Conservation (phyloP, 2,113 vertebrate species). For the Oophaga pumilio region DNA sequence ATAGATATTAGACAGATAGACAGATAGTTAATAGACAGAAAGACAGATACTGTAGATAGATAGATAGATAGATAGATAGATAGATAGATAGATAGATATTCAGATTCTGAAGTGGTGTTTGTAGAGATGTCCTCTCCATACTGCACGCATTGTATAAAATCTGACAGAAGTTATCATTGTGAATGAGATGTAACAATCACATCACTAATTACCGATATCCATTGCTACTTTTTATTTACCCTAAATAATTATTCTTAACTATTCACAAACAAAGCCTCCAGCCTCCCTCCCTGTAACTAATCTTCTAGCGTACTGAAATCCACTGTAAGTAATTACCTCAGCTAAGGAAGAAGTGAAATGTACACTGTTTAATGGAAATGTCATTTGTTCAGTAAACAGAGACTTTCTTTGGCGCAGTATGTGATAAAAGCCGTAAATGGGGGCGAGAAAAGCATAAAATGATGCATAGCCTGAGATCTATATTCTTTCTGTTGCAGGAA, state of each 20-base stretch:
- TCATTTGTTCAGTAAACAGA: constrained; percentile 52
- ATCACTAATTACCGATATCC: not conserved
- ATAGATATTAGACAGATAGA: too few relatives aligned
- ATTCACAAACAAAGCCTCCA: constrained; percentile 8
- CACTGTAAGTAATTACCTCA: constrained; percentile 29
- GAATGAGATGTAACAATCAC: not conserved
- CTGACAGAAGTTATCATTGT: not conserved
- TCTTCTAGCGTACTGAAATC: constrained; percentile 9
- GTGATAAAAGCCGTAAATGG: constrained; percentile 38
- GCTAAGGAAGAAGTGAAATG: constrained; percentile 7
- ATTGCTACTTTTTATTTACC: not conserved
- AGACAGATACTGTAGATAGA: too few relatives aligned
- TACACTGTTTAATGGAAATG: constrained; percentile 38
- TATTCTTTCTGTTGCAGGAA: constrained; percentile 24
- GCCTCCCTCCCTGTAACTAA: not conserved
- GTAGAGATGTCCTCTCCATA: too few relatives aligned
- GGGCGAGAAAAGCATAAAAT: constrained; percentile 15
- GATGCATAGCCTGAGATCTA: constrained; percentile 24
- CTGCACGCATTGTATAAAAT: too few relatives aligned
- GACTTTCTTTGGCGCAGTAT: constrained; percentile 10
- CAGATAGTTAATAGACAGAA: too few relatives aligned
- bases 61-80: too few relatives aligned
- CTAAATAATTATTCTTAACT: constrained; percentile 20
- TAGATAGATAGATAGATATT: too few relatives aligned
- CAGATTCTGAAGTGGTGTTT: too few relatives aligned